Conservation (phyloP, 2,888 invertebrate species). For the Eledona agricola region DNA sequence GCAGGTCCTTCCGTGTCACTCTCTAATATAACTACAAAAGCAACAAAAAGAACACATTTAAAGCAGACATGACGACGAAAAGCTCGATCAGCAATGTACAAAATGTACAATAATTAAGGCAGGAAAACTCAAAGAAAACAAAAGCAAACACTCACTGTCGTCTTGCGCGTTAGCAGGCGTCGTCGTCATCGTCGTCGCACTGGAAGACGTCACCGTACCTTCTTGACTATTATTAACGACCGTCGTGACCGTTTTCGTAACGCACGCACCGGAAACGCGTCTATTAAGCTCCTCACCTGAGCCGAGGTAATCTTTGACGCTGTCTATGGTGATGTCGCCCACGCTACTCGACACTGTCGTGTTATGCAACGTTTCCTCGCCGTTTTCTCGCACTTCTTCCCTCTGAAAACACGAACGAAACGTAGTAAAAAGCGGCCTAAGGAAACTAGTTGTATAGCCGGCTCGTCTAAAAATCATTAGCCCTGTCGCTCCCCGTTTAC, state of each 20-base stretch:
- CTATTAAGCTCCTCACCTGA: slow-evolving; percentile 59
- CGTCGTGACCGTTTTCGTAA: slow-evolving; percentile 71
- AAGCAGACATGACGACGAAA: slow-evolving; percentile 48
- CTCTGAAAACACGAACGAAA: slow-evolving; percentile 42
- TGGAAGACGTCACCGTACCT: slow-evolving; percentile 42
- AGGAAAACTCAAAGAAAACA: slow-evolving; percentile 34
- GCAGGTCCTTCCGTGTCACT: slow-evolving; percentile 55
- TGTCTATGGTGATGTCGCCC: slow-evolving; percentile 94
- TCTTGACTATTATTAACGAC: slow-evolving; percentile 62
- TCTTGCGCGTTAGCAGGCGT: slow-evolving; percentile 55
- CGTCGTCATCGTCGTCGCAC: slow-evolving; percentile 43
- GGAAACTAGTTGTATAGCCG: background rate
- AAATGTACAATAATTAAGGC: slow-evolving; percentile 15
- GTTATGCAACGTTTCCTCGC: slow-evolving; percentile 62
- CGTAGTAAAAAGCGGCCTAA: background rate
- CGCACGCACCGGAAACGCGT: slow-evolving; percentile 60
- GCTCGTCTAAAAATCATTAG: no score
- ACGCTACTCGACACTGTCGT: slow-evolving; percentile 70
- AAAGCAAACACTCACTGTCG: slow-evolving; percentile 65
- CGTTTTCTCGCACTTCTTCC: slow-evolving; percentile 61
- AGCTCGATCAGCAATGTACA: slow-evolving; percentile 25
- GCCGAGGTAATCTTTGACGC: slow-evolving; percentile 85
- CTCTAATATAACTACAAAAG: slow-evolving; percentile 61
- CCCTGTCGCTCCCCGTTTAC: no score
- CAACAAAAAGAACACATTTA: slow-evolving; percentile 54